phyloP scores from a whole-genome alignment of 2,888 invertebrate genomes.

The Drosophila ezoana region DNA sequence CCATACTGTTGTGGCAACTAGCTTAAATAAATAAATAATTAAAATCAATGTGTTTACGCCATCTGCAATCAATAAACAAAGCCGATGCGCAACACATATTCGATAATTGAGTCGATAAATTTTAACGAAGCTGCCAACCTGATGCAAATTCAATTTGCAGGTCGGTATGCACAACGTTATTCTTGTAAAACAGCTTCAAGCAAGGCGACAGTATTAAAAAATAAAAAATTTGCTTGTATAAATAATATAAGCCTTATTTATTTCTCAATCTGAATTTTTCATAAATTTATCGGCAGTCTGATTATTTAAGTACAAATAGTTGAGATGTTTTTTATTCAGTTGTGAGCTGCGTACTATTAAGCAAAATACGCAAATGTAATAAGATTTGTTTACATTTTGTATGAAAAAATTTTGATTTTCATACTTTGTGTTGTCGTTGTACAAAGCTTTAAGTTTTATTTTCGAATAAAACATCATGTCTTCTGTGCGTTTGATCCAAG shows the following conservation, averaged over 20 bases:
- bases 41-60: slow-evolving; percentile 48
- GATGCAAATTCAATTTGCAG: background rate
- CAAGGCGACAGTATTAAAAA: background rate
- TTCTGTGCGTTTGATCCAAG: slow-evolving; percentile 84
- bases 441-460: background rate
- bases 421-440: slow-evolving; percentile 35
- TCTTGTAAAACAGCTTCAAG: background rate
- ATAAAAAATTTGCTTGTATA: background rate
- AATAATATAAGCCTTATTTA: background rate
- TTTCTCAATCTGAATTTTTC: background rate
- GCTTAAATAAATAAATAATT: slow-evolving; percentile 37
- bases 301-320: background rate
- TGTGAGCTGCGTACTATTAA: slow-evolving; percentile 35
- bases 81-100: slow-evolving; percentile 7
- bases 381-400: slow-evolving; percentile 41
- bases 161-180: background rate
- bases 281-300: background rate
- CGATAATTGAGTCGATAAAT: slow-evolving; percentile 17
- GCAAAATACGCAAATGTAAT: slow-evolving; percentile 18
- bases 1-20: slow-evolving; percentile 69
- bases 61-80: slow-evolving; percentile 59
- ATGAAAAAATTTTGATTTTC: slow-evolving; percentile 5
- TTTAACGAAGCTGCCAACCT: slow-evolving; percentile 16
- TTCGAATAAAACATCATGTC: slow-evolving; percentile 36
- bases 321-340: background rate